Base-by-base conservation (phyloP, 2,113 vertebrate species). In the Eublepharis macularius region DNA sequence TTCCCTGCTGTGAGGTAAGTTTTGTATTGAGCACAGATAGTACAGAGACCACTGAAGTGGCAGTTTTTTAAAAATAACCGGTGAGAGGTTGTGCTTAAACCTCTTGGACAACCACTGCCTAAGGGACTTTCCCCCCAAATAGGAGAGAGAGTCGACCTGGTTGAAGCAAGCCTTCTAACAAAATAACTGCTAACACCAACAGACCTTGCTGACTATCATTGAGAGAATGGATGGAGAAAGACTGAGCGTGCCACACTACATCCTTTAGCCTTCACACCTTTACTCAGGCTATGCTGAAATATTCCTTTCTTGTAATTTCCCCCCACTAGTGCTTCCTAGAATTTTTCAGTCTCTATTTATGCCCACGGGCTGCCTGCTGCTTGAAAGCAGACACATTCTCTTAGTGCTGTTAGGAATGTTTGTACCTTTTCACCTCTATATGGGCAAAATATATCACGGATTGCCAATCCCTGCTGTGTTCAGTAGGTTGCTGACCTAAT, bases 391-490 rank as follows among this genome's bases (percentile, higher is more conserved):
- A 82, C 75, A 86, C 47, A 74, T 81, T 86, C 60, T 90, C 81
- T 81, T 89, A 65, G 84, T 92, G 92, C 85, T 87, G 84, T 87
- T 85, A 87, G 91, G 88, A 83, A 49, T 49, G 85, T 82, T 83
- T 90, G 78, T 65, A 86, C 78, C 86, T 89, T 91, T 90, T 82
- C 79, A 85, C 86, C 91, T 92, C 89, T 86, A 86, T 90, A 89
- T 86, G 89, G 89, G 74, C 85, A 86, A 89, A 93, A 32, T 77
- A 63, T 76, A 69, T 83, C 85, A 72, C 49, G 89, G 80, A 87
- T 73, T 94, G 88, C 85, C 76, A 90, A 49, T 57, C 54, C 92
- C 86, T 90, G 89, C 92, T 93, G 89, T 74, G 90, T 89, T 86
- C 86, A 66, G 66, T 86, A 87, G 83, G 78, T 69, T 92, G 83